Percentiles rank a stretch among this genome's conserved stretches.
Conservation (phyloP, 2,113 vertebrate genomes). For the Neofelis nebulosa region DNA sequence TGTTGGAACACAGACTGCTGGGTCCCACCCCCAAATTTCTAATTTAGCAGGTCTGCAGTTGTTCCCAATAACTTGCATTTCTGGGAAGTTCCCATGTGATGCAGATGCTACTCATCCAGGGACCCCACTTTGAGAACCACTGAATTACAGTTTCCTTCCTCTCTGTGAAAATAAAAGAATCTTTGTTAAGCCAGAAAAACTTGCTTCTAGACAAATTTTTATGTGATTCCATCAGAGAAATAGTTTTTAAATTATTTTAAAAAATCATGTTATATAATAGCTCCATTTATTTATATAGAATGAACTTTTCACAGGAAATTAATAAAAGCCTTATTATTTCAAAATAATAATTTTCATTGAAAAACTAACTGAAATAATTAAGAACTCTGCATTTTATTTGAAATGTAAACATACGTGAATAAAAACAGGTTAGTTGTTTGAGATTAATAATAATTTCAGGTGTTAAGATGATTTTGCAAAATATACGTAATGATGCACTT, state of each 20-base stretch:
- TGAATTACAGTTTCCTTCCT: background rate
- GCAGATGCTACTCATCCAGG: background rate
- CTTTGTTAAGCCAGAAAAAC: background rate
- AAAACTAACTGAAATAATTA: constrained; percentile 73
- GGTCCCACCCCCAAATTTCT: background rate
- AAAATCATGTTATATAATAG: constrained; percentile 31
- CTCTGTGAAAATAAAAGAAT: background rate
- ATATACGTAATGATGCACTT: background rate
- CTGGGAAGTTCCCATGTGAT: background rate
- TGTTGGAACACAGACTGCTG: background rate
- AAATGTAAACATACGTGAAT: constrained; percentile 54
- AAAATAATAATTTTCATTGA: constrained; percentile 67
- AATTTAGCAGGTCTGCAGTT: background rate
- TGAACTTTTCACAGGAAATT: constrained; percentile 59
- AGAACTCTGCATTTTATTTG: constrained; percentile 49
- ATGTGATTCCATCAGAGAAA: background rate
- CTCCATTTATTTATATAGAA: constrained; percentile 27
- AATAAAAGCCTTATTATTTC: background rate
- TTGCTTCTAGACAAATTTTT: background rate
- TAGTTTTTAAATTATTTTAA: background rate
- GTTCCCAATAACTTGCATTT: background rate
- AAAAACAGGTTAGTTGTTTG: constrained; percentile 19
- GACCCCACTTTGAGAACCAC: background rate
- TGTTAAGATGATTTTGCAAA: constrained; percentile 25
- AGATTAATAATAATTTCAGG: background rate